Base-by-base conservation (phyloP, 2,797 vertebrate genomes). In the Gambusia yucatana region DNA sequence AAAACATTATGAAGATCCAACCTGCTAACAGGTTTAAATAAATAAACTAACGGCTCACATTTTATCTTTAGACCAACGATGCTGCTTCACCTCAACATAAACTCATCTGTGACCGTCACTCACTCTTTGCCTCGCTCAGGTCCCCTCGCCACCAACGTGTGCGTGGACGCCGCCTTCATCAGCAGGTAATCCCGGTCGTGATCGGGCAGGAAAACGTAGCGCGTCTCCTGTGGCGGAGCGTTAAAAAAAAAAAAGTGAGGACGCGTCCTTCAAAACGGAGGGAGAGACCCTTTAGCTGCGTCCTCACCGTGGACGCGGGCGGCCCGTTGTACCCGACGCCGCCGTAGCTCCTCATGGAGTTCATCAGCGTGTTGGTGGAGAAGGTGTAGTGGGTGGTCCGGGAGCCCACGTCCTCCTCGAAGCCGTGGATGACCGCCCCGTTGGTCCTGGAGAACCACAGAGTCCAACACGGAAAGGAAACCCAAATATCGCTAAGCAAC, bases 321-420 rank as follows among this genome's bases (percentile, higher is more conserved):
- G 95, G 94, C 0, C 91, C 86, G 6, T 1, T 57, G 82, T 93
- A 97, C 0, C 96, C 97, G 0, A 6, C 1, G 0, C 8, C 0
- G 0, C 61, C 22, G 72, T 97, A 97, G 70, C 72, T 89, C 70
- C 16, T 14, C 48, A 97, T 87, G 6, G 96, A 96, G 92, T 97
- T 97, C 84, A 88, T 86, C 78, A 97, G 5, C 0, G 97, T 97
- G 92, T 97, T 97, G 75, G 96, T 96, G 83, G 96, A 97, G 90
- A 97, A 97, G 1, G 91, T 95, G 87, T 97, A 97, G 83, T 96
- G 95, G 30, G 97, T 96, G 3, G 96, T 97, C 3, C 96, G 90
- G 1, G 83, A 89, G 1, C 97, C 97, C 25, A 97, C 96, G 17
- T 97, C 96, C 39, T 88, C 3, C 87, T 97, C 94, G 36, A 95